A percentile compares a stretch with the other conserved stretches of the same genome.
Conservation (phyloP, 2,797 vertebrate genomes). For the Girardinus metallicus region DNA sequence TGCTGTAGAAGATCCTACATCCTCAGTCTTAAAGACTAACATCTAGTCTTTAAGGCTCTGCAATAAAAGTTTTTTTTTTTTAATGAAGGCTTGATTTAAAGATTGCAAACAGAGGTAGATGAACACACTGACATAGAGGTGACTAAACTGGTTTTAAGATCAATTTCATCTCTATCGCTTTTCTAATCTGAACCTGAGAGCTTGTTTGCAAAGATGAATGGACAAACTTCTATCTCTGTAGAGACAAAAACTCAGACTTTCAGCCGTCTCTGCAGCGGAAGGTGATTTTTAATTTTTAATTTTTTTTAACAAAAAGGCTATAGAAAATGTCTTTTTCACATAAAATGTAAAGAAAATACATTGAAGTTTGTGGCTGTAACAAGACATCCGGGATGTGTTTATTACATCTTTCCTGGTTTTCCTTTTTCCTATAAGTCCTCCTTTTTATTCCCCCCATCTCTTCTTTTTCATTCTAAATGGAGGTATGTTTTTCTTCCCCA, state of each 20-base stretch:
- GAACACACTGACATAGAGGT: background rate
- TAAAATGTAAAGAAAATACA: too few species aligned
- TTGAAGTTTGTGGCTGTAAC: too few species aligned
- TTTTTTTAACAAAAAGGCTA: background rate
- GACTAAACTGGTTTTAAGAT: background rate
- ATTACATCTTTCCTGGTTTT: background rate
- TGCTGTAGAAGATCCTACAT: background rate
- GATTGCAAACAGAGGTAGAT: background rate
- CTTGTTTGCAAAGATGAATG: background rate
- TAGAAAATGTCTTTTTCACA: background rate
- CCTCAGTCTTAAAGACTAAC: background rate
- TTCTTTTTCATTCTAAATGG: background rate
- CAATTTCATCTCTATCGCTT: background rate
- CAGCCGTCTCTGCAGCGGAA: too few species aligned
- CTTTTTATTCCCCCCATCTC: background rate
- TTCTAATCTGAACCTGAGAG: background rate
- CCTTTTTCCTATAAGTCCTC: constrained; percentile 5
- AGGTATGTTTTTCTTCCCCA: background rate
- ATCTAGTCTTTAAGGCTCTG: background rate
- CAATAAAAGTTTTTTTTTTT: background rate
- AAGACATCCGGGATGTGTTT: background rate
- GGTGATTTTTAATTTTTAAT: too few species aligned
- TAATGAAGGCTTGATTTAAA: background rate
- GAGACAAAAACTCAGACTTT: background rate
- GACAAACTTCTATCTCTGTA: background rate